These are phyloP conservation scores for Festucalex cinctus DNA, from an alignment of 2,113 vertebrate genomes.

Conservation along the genomic window DNA sequence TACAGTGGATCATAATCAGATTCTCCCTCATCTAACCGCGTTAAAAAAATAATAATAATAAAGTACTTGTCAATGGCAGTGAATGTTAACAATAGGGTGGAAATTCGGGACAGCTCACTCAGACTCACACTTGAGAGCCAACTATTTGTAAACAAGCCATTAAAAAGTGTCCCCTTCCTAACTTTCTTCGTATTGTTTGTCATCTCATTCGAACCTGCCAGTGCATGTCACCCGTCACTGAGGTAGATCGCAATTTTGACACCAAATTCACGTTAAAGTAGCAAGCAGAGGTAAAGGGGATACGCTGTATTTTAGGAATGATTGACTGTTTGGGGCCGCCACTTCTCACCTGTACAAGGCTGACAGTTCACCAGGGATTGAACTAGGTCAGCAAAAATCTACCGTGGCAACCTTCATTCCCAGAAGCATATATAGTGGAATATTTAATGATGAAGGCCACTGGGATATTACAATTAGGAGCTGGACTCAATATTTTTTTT, in stretches of 20 bases:
- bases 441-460: background rate
- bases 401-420: constrained; percentile 51
- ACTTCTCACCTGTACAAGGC: constrained; percentile 24
- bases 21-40: no score
- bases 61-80: no score
- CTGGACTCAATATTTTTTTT: background rate
- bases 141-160: no score
- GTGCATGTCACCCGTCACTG: background rate
- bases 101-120: no score
- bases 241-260: constrained; percentile 15
- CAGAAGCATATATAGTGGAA: constrained; percentile 21
- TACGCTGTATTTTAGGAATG: constrained; percentile 31
- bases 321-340: constrained; percentile 37
- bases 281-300: constrained; percentile 3
- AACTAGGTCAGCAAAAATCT: constrained; percentile 25
- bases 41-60: no score
- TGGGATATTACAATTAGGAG: background rate
- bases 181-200: background rate
- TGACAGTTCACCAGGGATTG: constrained; percentile 27
- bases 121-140: no score
- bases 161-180: background rate
- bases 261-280: constrained; percentile 17
- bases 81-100: no score
- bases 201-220: background rate
- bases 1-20: no score